phyloP scores from a whole-genome alignment of 2,888 invertebrate genomes.

The Galeopsomyia nigrocyanea region DNA sequence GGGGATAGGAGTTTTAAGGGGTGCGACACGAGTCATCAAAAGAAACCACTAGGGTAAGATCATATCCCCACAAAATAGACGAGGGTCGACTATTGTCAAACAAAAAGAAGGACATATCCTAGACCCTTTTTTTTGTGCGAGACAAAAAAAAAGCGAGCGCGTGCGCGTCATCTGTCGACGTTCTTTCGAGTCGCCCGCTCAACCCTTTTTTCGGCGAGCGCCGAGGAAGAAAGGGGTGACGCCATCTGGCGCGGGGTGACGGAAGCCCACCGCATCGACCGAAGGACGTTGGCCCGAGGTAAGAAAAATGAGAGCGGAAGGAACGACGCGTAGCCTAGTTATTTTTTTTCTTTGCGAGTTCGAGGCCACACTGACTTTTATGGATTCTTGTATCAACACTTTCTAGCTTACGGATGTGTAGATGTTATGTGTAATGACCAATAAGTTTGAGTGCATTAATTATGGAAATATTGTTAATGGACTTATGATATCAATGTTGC shows the following conservation, averaged over 20 bases:
- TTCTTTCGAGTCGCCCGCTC: constrained; percentile 48
- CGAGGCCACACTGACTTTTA: constrained; percentile 27
- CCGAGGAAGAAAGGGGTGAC: constrained; percentile 47
- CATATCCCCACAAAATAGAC: constrained; percentile 29
- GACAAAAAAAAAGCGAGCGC: not conserved
- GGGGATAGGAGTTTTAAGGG: not conserved
- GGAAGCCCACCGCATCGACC: constrained; percentile 48
- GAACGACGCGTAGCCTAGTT: constrained; percentile 25
- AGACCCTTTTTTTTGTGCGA: too few relatives aligned
- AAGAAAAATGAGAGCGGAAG: constrained; percentile 38
- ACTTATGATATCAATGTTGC: too few relatives aligned
- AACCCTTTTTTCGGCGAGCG: constrained; percentile 44
- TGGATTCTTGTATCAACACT: too few relatives aligned
- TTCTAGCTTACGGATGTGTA: too few relatives aligned
- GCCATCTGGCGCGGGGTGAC: constrained; percentile 52
- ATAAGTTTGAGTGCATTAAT: too few relatives aligned
- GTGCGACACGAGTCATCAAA: constrained; percentile 7
- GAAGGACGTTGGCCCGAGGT: constrained; percentile 14
- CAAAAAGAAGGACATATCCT: too few relatives aligned
- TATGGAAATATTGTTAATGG: too few relatives aligned
- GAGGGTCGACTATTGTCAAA: not conserved
- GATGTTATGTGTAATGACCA: too few relatives aligned
- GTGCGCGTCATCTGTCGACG: constrained; percentile 51
- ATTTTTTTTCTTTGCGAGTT: constrained; percentile 23
- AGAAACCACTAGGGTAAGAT: not conserved